Base-by-base conservation (phyloP, 1,140 invertebrate genomes). In the Oreohelix idahoensis region DNA sequence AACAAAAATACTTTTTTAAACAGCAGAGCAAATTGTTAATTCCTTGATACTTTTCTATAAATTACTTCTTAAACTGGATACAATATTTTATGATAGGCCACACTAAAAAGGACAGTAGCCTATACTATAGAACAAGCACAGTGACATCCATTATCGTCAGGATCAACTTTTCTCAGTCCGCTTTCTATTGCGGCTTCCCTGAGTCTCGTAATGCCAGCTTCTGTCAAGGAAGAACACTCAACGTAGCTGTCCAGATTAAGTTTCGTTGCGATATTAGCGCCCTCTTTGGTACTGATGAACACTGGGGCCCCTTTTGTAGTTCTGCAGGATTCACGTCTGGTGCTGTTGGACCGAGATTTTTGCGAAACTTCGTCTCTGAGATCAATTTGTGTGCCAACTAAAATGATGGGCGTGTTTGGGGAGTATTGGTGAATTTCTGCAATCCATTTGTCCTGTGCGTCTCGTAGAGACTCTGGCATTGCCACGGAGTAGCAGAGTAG, bases 401-500 rank as follows among this genome's bases (percentile, higher is more conserved):
- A 93, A 78, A 98, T 94, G 77, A 98, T 94, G 1, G 97, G 98
- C 80, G 97, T 97, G 38, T 87, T 84, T 1, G 96, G 95, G 93
- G 97, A 98, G 87, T 94, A 94, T 83, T 94, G 93, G 66, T 95
- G 93, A n/a, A 94, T 91, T 90, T 94, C 94, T 23, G 93, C 92
- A 51, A 93, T 89, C 93, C 93, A 92, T 94, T 98, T 99, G 84
- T 97, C 97, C 89, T 97, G 94, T 75, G 99, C 97, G 93, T 99
- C 99, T 93, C 99, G 97, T 93, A 99, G 99, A 84, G 97, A 98
- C 20, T 98, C 97, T 81, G 97, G 98, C 84, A 97, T 98, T 53
- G 99, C 98, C 83, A 99, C 98, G 87, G 98, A 99, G 93, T 99
- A 99, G 94, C 98, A 99, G 73, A 99, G 98, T 85, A 99, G 95